These are phyloP conservation scores for Crocidura indochinensis DNA, from an alignment of 2,797 vertebrate genomes.

Conservation along the genomic window DNA sequence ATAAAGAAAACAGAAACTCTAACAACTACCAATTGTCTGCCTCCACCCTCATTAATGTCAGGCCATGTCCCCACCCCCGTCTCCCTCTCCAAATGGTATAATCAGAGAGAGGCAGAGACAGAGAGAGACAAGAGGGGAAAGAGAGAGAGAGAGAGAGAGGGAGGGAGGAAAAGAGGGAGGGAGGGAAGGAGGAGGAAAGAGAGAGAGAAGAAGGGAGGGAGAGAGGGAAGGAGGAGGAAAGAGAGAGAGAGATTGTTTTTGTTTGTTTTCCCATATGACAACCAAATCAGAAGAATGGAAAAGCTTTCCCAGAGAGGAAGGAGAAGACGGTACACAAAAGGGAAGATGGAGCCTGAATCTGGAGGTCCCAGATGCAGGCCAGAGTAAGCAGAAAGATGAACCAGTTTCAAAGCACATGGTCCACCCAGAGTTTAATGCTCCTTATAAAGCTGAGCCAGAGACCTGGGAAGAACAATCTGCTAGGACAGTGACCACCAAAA, in stretches of 20 bases:
- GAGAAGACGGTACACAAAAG: neutral
- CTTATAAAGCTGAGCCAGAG: neutral
- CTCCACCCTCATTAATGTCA: conserved; percentile 67
- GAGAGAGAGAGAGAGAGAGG: no score
- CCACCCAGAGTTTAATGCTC: neutral
- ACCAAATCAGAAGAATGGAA: neutral
- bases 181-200: no score
- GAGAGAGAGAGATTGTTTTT: no score
- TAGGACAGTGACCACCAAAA: neutral
- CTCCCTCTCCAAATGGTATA: conserved; percentile 25
- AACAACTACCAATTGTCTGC: conserved; percentile 64
- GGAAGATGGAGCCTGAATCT: neutral
- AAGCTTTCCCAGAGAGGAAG: neutral
- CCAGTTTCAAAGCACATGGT: neutral
- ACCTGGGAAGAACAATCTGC: neutral
- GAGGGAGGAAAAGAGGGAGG: no score
- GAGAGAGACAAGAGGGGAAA: no score
- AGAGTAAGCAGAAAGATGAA: neutral
- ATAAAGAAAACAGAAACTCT: conserved; percentile 73
- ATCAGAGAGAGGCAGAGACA: no score
- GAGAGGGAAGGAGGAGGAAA: no score
- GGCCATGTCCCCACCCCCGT: neutral
- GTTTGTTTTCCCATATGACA: no score
- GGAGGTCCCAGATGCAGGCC: neutral
- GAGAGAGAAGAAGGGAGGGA: no score